Evolutionary conservation across 2,797 vertebrate genomes (phyloP), one percentile per base, ranked within the genome.

Genomic region (Furcifer pardalis): DNA sequence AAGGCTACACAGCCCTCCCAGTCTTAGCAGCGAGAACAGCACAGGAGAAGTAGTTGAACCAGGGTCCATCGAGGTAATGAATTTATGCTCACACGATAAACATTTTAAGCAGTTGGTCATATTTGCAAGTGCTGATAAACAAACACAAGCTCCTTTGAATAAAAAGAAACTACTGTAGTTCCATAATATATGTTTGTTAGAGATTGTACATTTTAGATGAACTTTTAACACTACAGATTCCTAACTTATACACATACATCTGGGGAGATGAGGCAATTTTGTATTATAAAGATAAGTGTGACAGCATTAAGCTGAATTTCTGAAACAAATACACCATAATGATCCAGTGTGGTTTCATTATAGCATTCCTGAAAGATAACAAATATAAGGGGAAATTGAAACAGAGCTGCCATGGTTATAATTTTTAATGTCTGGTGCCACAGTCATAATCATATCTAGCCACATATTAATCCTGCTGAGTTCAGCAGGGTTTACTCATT

Each of bases 11-110:
- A 71, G 94, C 84, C 90, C 93, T 91, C 88, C 94, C 46, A 92
- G 93, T 92, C 88, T 94, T 90, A 91, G 94, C 95, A 92, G 94
- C 89, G 96, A 97, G 91, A 90, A 94, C 94, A 96, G 95, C 91
- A 88, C 93, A 75, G 94, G 95, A 90, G 98, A 99, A 92, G 92
- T 93, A 62, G 96, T 94, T 56, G 96, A 96, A 91, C 93, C 96
- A 84, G 97, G 96, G 95, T 96, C 97, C 93, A 97, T 99, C 92
- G 98, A 99, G 98, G 98, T 99, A 98, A 98, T 94, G 93, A 92
- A 87, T 81, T 88, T 92, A 90, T 87, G 84, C 90, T 90, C 89
- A 90, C 87, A 79, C 93, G 82, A 79, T 92, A 92, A 91, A 91
- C 73, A 84, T 93, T 90, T 93, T 80, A 94, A 77, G 79, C 82